phyloP scores from a whole-genome alignment of 2,888 invertebrate species.

The Theretra japonica region DNA sequence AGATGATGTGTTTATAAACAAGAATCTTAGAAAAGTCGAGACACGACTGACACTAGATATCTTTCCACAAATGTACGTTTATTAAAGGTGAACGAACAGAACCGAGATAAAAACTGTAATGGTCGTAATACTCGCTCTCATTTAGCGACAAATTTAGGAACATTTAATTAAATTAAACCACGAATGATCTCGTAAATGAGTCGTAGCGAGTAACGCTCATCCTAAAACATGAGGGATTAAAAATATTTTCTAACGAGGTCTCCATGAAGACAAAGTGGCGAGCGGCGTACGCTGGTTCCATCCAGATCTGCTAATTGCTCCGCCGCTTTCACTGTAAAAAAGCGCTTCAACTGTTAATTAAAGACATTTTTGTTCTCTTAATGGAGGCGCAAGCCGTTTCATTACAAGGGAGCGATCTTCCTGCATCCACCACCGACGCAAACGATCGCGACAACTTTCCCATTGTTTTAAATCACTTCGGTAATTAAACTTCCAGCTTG shows the following conservation, averaged over 20 bases:
- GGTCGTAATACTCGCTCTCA: background rate
- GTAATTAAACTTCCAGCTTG: slow-evolving; percentile 22
- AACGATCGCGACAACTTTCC: slow-evolving; percentile 24
- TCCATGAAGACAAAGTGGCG: slow-evolving; percentile 37
- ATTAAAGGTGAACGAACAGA: background rate
- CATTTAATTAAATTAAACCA: slow-evolving; percentile 21
- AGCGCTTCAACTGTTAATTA: slow-evolving; percentile 58
- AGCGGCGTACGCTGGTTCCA: slow-evolving; percentile 34
- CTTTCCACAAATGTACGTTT: background rate
- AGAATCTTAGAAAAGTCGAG: background rate
- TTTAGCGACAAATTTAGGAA: slow-evolving; percentile 1
- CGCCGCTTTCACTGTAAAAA: slow-evolving; percentile 51
- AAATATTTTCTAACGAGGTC: slow-evolving; percentile 35
- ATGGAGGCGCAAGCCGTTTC: slow-evolving; percentile 51
- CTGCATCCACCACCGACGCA: slow-evolving; percentile 36
- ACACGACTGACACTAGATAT: background rate
- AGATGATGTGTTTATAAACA: background rate
- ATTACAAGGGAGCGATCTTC: slow-evolving; percentile 43
- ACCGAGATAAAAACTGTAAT: slow-evolving; percentile 1
- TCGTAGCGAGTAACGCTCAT: background rate
- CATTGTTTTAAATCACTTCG: slow-evolving; percentile 29
- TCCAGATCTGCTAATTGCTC: slow-evolving; percentile 57
- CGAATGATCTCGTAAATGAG: background rate
- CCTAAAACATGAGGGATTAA: slow-evolving; percentile 11
- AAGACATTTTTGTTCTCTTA: slow-evolving; percentile 57